Base-by-base conservation (phyloP, 2,888 invertebrate genomes). In the Salpingus planirostris region DNA sequence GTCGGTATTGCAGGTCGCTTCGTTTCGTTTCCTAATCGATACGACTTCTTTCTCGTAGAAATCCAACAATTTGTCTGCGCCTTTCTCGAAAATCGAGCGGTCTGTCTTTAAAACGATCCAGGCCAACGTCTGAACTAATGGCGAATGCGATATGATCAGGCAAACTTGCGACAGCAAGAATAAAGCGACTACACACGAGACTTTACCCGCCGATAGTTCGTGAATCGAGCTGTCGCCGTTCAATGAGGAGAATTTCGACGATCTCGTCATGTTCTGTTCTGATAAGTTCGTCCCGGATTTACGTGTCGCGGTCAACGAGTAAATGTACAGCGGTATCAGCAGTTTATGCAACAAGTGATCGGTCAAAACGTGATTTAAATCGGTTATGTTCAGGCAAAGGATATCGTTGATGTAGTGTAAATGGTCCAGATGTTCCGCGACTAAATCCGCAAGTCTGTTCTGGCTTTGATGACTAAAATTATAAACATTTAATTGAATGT, bases 351-450 rank as follows among this genome's bases (percentile, higher is more conserved):
- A 70, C 37, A 97, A 70, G 66, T 97, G 95, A 60, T 95, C 92
- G 0, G 91, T 88, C 32, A 97, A 68, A 26, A 96, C 92, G 52
- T 89, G 86, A 65, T 96, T 97, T 31, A 97, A 70, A 55, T 90
- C 88, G 29, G 85, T 81, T 49, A 96, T 93, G 60, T 90, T 82
- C 34, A 97, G 73, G 55, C 88, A 81, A 11, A 98, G 73, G 50
- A 97, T 97, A 59, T 97, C 97, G 59, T 96, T 97, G 33, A 97
- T 71, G 62, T 97, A 97, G 66, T 97, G 96, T 8, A 97, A 73
- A 62, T 97, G 93, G 65, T 98, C 97, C 44, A 97, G 68, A 64
- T 97, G 96, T 65, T 96, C 96, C 0, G 95, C 96, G 2, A 97
- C 93, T 42, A 97, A 67, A 65, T 95, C 95, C 7, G 92, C 81